phyloP scores from a whole-genome alignment of 2,113 vertebrate species.

The Oreamnos americanus region DNA sequence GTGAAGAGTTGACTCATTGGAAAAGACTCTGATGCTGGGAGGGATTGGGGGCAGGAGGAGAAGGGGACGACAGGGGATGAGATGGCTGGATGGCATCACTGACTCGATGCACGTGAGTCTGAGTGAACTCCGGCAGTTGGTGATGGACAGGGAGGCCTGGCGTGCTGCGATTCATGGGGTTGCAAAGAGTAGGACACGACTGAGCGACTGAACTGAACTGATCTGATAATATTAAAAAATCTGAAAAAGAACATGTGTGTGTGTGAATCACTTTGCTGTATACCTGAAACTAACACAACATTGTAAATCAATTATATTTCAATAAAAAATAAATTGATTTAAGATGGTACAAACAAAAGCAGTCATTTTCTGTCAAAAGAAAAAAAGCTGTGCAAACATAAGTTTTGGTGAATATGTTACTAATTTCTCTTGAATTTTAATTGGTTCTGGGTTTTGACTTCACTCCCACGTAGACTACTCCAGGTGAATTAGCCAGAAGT shows the following conservation, averaged over 20 bases:
- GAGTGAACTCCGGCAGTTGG: too few relatives aligned
- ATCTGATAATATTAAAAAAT: background rate
- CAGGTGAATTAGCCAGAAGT: background rate
- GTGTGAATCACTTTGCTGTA: background rate
- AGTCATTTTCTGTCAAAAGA: background rate
- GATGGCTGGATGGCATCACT: too few relatives aligned
- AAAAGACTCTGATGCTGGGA: too few relatives aligned
- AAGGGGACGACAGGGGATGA: too few relatives aligned
- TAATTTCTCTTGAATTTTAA: background rate
- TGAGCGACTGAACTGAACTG: too few relatives aligned
- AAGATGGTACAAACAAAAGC: background rate
- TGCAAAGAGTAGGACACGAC: accelerated
- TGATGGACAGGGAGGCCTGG: too few relatives aligned
- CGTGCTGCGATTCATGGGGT: too few relatives aligned
- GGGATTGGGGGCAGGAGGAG: too few relatives aligned
- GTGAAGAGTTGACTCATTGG: too few relatives aligned
- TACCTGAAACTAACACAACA: background rate
- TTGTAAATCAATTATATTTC: background rate
- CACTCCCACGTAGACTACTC: background rate
- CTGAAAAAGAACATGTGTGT: background rate
- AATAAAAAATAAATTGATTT: background rate
- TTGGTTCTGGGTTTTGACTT: background rate
- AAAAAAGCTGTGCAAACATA: background rate
- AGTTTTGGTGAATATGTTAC: background rate
- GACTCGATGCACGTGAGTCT: too few relatives aligned